Evolutionary conservation across 1,140 invertebrate species (phyloP).

Genomic region (Andrena cerasifolii): DNA sequence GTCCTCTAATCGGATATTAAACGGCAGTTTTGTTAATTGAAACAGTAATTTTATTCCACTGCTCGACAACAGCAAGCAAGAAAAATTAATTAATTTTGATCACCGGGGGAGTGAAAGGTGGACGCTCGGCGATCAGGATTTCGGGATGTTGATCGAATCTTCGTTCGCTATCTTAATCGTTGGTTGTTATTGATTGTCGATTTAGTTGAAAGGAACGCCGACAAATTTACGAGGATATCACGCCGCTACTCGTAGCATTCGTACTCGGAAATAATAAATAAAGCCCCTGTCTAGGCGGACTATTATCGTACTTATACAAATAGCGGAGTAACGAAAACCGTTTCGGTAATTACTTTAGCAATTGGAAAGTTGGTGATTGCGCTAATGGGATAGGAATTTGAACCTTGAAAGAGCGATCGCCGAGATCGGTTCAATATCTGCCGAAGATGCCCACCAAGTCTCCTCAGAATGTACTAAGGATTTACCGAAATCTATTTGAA

Average conservation of each 20-base stretch:
- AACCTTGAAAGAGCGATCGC: neutral
- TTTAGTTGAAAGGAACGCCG: constrained; percentile 28
- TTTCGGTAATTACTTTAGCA: neutral
- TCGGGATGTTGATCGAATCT: neutral
- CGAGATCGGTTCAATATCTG: neutral
- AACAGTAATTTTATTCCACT: neutral
- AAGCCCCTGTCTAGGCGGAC: neutral
- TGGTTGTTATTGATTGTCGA: constrained; percentile 19
- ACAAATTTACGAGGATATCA: constrained; percentile 24
- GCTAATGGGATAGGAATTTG: neutral
- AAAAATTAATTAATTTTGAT: constrained; percentile 3
- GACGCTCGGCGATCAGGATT: neutral
- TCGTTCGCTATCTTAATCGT: constrained; percentile 19
- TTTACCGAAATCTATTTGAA: too few relatives aligned
- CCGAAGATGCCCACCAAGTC: too few relatives aligned
- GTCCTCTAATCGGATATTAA: neutral
- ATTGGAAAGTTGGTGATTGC: neutral
- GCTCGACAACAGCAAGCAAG: too few relatives aligned
- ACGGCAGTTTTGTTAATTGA: neutral
- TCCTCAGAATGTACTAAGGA: neutral
- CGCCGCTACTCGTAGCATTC: neutral
- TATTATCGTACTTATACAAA: neutral
- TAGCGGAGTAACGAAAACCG: too few relatives aligned
- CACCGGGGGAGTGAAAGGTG: neutral
- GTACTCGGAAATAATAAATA: constrained; percentile 12